phyloP scores from a whole-genome alignment of 2,888 invertebrate species.

The Calliopum simillimum region DNA sequence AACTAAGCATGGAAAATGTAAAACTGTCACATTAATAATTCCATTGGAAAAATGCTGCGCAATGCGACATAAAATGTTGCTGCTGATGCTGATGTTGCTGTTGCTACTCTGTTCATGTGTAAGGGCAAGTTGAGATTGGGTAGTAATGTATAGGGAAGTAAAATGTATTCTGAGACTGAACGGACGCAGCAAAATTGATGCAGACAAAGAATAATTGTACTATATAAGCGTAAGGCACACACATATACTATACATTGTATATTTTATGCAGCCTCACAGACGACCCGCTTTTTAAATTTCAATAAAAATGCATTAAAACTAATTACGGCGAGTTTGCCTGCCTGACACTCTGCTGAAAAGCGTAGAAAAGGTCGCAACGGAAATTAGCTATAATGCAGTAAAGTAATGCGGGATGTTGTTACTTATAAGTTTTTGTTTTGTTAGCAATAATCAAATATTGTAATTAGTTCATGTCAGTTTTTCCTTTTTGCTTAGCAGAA shows the following conservation, averaged over 20 bases:
- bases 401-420: too few relatives aligned
- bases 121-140: not conserved
- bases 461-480: too few relatives aligned
- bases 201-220: conserved; percentile 1
- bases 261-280: conserved; percentile 17
- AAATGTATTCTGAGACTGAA: not conserved
- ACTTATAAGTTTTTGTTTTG: too few relatives aligned
- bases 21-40: conserved; percentile 45
- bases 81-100: not conserved
- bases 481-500: too few relatives aligned
- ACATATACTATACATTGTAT: not conserved
- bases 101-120: not conserved
- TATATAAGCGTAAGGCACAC: not conserved
- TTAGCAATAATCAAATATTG: too few relatives aligned
- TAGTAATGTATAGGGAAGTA: not conserved
- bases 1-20: conserved; percentile 33
- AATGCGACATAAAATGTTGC: conserved; percentile 30
- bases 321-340: not conserved
- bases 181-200: conserved; percentile 21
- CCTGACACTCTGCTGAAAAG: too few relatives aligned
- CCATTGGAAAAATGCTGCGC: conserved; percentile 43
- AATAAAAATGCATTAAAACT: conserved; percentile 29
- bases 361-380: too few relatives aligned
- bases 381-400: too few relatives aligned
- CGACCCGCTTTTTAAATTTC: conserved; percentile 14